Conservation (phyloP, 1,140 invertebrate species). For the Globodera rostochiensis region DNA sequence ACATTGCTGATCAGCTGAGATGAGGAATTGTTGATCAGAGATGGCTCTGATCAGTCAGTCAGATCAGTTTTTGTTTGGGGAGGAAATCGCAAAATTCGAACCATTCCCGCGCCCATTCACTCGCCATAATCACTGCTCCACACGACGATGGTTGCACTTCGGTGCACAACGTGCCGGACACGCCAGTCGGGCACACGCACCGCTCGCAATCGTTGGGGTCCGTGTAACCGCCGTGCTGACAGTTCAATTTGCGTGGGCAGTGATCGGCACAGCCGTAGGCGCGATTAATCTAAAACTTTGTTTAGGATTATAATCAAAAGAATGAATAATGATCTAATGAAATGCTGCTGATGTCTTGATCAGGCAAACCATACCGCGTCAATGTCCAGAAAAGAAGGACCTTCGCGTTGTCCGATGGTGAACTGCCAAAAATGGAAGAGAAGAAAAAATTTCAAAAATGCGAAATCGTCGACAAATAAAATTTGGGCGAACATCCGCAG, state of each 20-base stretch:
- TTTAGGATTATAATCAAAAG: background rate
- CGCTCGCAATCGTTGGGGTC: constrained; percentile 59
- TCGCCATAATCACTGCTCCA: constrained; percentile 50
- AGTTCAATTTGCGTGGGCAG: constrained; percentile 45
- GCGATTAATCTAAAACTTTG: constrained; percentile 54
- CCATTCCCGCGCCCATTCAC: too few relatives aligned
- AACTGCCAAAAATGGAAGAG: constrained; percentile 5
- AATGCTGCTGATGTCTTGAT: background rate
- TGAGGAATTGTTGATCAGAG: background rate
- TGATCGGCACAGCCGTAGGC: constrained; percentile 57
- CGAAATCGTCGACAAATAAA: too few relatives aligned
- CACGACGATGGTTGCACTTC: constrained; percentile 49
- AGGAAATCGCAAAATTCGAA: background rate
- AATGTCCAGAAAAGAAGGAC: constrained; percentile 61
- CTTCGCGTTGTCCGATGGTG: constrained; percentile 59
- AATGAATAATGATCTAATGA: constrained; percentile 6
- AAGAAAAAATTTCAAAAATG: background rate
- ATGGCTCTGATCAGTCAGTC: too few relatives aligned
- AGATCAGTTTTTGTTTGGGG: background rate
- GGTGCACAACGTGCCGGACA: constrained; percentile 49
- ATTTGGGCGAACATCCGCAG: background rate
- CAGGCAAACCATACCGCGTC: constrained; percentile 45
- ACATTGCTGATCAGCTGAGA: background rate
- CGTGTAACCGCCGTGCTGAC: constrained; percentile 56
- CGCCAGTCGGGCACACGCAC: constrained; percentile 57